Base-by-base conservation (phyloP, 2,888 invertebrate genomes). In the Odontocerum albicorne region DNA sequence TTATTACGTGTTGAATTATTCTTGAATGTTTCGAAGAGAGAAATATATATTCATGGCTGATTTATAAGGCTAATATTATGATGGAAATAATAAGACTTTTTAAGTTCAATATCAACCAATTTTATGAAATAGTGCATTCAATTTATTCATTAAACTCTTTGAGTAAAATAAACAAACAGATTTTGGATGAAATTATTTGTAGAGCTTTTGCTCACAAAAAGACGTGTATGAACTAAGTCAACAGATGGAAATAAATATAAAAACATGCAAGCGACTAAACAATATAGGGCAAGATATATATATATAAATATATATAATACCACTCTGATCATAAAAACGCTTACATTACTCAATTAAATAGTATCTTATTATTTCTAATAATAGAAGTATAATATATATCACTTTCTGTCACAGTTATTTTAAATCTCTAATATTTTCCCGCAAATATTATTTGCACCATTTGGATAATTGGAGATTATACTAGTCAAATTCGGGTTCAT, bases 321-420 rank as follows among this genome's bases (percentile, higher is more conserved):
- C 54, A 54, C 47, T 54, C 49, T 47, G 54, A 54, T 54, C 49
- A 54, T 54, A 49, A 54, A 47, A 59, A 55, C 46, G 59, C 52
- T 53, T 59, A 56, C 51, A 59, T 56, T 49, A 56, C 35, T 59
- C 59, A 49, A 52, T 59, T 59, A 56, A 59, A 59, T 56, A 56
- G 53, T 56, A 59, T 56, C 59, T 53, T 59, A 59, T 56, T 46
- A 59, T 56, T 35, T 59, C 59, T 59, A 59, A 59, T 36, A 55
- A 49, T 58, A 58, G 50, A 58, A 54, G 53, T 58, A 54, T 58
- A 54, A 53, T 56, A 59, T 56, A 60, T 54, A 50, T 60, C 60
- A 60, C 60, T 60, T 54, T 60, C 53, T 53, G 60, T 60, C 60
- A 57, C 60, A 60, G 60, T 54, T 44, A 22, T 49, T 43, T 40